Conservation (phyloP, 2,888 invertebrate species). For the Drosophila lacicola region DNA sequence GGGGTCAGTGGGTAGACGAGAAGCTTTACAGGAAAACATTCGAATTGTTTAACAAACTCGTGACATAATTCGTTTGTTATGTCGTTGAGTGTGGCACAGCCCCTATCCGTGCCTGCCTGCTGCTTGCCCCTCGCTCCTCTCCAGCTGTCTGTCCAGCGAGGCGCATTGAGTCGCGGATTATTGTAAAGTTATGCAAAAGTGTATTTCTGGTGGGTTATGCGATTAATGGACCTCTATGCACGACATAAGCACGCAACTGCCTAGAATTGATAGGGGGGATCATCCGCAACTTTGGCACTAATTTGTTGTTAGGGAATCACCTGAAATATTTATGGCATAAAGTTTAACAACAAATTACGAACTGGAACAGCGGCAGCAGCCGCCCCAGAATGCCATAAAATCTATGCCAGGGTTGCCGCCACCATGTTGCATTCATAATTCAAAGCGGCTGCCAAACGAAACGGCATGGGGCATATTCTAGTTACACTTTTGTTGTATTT, state of each 20-base stretch:
- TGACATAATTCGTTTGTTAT: slow-evolving; percentile 70
- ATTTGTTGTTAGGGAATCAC: slow-evolving; percentile 57
- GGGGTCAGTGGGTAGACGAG: slow-evolving; percentile 2
- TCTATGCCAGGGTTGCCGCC: slow-evolving; percentile 62
- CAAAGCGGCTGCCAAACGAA: slow-evolving; percentile 31
- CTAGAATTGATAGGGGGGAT: slow-evolving; percentile 32
- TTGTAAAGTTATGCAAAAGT: slow-evolving; percentile 63
- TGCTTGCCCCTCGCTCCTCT: background rate
- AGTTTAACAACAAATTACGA: slow-evolving; percentile 58
- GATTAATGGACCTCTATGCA: slow-evolving; percentile 17
- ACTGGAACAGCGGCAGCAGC: slow-evolving; percentile 14
- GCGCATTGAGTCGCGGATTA: slow-evolving; percentile 51
- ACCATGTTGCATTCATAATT: slow-evolving; percentile 70
- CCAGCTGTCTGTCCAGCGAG: slow-evolving; percentile 41
- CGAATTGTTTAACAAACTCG: slow-evolving; percentile 73
- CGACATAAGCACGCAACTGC: background rate
- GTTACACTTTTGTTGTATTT: slow-evolving; percentile 26
- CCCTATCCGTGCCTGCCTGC: background rate
- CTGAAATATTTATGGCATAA: slow-evolving; percentile 52
- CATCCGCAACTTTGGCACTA: slow-evolving; percentile 44
- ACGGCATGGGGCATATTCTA: slow-evolving; percentile 27
- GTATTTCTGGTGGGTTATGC: slow-evolving; percentile 22
- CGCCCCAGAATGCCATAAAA: slow-evolving; percentile 50
- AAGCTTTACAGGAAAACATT: slow-evolving; percentile 55
- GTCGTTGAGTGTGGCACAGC: slow-evolving; percentile 56